Base-by-base conservation (phyloP, 1,140 invertebrate genomes). In the Brachionus paranguensis region DNA sequence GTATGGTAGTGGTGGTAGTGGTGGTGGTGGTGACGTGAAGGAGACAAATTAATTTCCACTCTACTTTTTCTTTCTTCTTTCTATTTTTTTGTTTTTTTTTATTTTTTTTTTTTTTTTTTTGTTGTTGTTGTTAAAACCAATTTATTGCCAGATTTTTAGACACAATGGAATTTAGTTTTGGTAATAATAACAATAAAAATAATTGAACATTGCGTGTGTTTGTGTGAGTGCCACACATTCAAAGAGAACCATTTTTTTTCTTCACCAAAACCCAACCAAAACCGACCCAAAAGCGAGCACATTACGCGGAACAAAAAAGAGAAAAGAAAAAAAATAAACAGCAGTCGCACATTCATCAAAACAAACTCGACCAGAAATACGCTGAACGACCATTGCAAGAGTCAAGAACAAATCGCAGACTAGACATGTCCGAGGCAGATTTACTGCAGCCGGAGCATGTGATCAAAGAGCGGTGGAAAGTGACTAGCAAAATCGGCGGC, bases 381-480 rank as follows among this genome's bases (percentile, higher is more conserved):
- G n/a, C n/a, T n/a, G n/a, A n/a, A n/a, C n/a, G n/a, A n/a, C n/a
- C n/a, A n/a, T n/a, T n/a, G n/a, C n/a, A n/a, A n/a, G 3, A 33
- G 5, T 2, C 29, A 33, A 33, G 3, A n/a, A n/a, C n/a, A n/a
- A n/a, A n/a, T n/a, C n/a, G n/a, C n/a, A n/a, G 5, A 33, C 29
- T 3, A 33, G 29, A 33, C 0, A 95, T 95, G 94, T 94, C 94
- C 78, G 94, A 92, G 86, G 96, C 97, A 90, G 96, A 98, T 90
- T 91, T 98, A 72, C 91, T 98, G 85, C 95, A 97, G 89, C 95
- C 95, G 29, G 96, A 95, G 74, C 95, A 97, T 91, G 93, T 98
- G 60, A 95, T 98, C 87, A 98, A 98, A 90, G 96, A 98, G 89
- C 90, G 96, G 89, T 99, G 96, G 96, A 97, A 97, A 94, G 96